Percentiles rank a stretch among this genome's conserved stretches.
phyloP scores from a whole-genome alignment of 1,140 invertebrate genomes.

The Proales similis region DNA sequence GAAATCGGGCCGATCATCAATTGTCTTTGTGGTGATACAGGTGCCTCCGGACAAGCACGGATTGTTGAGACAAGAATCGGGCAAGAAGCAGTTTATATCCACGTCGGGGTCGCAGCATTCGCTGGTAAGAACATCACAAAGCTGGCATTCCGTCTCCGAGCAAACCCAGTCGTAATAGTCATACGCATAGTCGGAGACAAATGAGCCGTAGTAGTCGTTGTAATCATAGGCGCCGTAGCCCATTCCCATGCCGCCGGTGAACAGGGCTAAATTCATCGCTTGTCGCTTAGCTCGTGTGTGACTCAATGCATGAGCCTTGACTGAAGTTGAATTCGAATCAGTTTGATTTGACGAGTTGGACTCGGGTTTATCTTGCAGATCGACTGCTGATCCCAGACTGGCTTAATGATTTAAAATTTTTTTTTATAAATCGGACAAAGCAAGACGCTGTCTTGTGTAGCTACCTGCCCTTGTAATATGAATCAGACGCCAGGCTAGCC shows the following conservation, averaged over 20 bases:
- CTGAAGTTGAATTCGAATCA: no score
- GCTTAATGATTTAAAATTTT: no score
- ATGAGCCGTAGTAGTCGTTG: slow-evolving; percentile 22
- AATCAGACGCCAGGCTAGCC: no score
- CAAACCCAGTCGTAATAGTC: slow-evolving; percentile 37
- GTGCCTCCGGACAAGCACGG: slow-evolving; percentile 31
- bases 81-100: slow-evolving; percentile 33
- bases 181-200: slow-evolving; percentile 21
- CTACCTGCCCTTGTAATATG: no score
- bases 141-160: slow-evolving; percentile 19
- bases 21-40: slow-evolving; percentile 15
- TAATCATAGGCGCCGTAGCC: slow-evolving; percentile 35
- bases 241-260: slow-evolving; percentile 19
- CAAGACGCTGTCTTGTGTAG: no score
- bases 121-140: slow-evolving; percentile 27
- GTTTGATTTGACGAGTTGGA: no score
- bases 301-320: no score
- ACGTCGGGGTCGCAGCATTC: slow-evolving; percentile 36
- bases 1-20: slow-evolving; percentile 36
- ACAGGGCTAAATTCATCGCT: no score
- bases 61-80: slow-evolving; percentile 29
- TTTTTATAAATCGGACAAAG: no score
- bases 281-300: no score
- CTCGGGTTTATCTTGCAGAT: no score
- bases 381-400: no score